Conservation (phyloP, 92 coral and sea anemone genomes). For the Zoanthus solanderi region DNA sequence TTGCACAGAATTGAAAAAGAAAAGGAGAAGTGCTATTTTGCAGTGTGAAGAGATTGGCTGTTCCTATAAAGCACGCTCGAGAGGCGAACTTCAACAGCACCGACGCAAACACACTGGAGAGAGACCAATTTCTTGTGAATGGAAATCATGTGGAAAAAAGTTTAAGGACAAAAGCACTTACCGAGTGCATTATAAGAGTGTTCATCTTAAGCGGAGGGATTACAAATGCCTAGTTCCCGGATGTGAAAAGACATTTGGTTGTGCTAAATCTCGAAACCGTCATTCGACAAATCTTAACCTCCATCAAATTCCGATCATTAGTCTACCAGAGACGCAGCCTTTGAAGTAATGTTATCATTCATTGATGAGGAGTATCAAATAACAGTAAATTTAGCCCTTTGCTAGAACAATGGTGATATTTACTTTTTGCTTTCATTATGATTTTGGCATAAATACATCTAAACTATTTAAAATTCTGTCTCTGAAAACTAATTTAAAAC, state of each 20-base stretch:
- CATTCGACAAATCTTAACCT: constrained; percentile 57
- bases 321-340: too few species aligned
- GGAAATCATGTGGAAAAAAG: constrained; percentile 62
- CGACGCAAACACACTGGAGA: constrained; percentile 67
- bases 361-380: too few species aligned
- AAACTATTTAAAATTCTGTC: too few species aligned
- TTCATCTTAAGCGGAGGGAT: constrained; percentile 59
- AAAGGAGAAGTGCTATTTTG: neutral
- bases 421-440: too few species aligned
- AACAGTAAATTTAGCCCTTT: too few species aligned
- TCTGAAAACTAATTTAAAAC: too few species aligned
- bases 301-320: constrained; percentile 20
- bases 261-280: constrained; percentile 69
- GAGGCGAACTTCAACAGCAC: constrained; percentile 62
- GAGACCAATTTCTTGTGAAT: constrained; percentile 62
- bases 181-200: constrained; percentile 66
- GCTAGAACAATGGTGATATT: too few species aligned
- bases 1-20: neutral
- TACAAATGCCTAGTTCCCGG: constrained; percentile 66
- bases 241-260: constrained; percentile 57
- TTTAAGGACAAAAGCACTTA: constrained; percentile 68
- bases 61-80: constrained; percentile 61
- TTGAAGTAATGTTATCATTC: too few species aligned
- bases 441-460: too few species aligned
- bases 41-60: constrained; percentile 63